Evolutionary conservation across 2,888 invertebrate species (phyloP).

Genomic region (Ophion ventricosus): DNA sequence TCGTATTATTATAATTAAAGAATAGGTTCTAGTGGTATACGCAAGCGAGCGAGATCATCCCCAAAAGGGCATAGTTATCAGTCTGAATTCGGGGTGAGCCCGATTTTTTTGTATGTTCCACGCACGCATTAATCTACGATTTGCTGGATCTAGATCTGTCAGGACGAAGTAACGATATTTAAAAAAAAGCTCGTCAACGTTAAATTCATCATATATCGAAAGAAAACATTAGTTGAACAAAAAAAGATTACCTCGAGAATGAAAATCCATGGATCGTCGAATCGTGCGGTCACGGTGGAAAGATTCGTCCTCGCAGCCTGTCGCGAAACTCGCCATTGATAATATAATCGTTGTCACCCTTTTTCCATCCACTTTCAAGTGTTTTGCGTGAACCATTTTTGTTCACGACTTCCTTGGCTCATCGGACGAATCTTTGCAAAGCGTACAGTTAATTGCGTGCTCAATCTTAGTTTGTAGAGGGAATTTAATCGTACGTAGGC

Average conservation of each 20-base stretch:
- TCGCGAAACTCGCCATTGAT: conserved; percentile 1
- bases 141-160: neutral
- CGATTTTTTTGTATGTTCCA: conserved; percentile 52
- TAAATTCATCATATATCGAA: conserved; percentile 7
- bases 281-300: conserved; percentile 29
- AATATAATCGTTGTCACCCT: conserved; percentile 3
- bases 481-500: conserved; percentile 61
- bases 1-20: conserved; percentile 67
- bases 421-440: conserved; percentile 42
- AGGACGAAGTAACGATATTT: neutral
- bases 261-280: conserved; percentile 6
- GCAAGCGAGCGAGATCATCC: conserved; percentile 37
- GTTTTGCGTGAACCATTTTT: neutral
- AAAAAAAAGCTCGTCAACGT: neutral
- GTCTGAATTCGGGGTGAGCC: neutral
- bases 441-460: conserved; percentile 72
- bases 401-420: neutral
- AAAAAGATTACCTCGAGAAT: conserved; percentile 1
- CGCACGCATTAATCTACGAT: conserved; percentile 43
- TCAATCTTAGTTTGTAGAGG: conserved; percentile 76
- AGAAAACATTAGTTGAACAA: conserved; percentile 4
- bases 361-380: conserved; percentile 11
- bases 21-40: conserved; percentile 59
- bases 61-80: neutral
- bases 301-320: conserved; percentile 40